Conservation (phyloP, 2,888 invertebrate genomes). For the Melieria omissa region DNA sequence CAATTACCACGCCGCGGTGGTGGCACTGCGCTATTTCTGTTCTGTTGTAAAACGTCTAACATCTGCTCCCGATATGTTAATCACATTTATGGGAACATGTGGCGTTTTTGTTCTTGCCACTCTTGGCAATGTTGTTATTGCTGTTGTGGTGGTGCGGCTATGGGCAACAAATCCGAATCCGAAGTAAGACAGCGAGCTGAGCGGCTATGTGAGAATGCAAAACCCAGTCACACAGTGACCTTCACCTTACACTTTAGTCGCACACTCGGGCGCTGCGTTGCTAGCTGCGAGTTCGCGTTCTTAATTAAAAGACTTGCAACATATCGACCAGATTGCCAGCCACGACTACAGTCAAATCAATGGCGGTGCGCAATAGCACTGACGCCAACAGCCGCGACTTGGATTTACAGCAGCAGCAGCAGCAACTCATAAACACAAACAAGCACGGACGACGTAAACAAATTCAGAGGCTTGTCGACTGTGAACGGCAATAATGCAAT, state of each 20-base stretch:
- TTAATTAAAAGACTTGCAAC: no score
- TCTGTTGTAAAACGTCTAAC: slow-evolving; percentile 15
- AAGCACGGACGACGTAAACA: no score
- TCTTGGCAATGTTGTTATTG: background rate
- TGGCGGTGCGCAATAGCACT: no score
- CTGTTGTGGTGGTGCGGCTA: background rate
- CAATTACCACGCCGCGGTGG: no score
- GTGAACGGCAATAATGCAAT: no score
- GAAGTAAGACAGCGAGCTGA: background rate
- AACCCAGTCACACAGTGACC: slow-evolving; percentile 51
- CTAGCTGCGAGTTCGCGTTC: no score
- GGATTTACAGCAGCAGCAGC: no score
- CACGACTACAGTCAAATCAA: no score
- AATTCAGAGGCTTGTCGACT: no score
- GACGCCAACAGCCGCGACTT: no score
- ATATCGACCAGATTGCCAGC: no score
- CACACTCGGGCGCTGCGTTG: background rate
- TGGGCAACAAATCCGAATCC: slow-evolving; percentile 7
- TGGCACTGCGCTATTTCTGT: slow-evolving; percentile 12
- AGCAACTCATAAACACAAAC: no score
- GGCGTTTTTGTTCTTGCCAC: background rate
- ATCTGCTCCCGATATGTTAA: slow-evolving; percentile 33
- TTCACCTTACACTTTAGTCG: slow-evolving; percentile 41
- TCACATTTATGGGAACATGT: slow-evolving; percentile 1
- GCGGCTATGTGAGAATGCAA: slow-evolving; percentile 29